A percentile compares a stretch with the other conserved stretches of the same genome.
phyloP scores from a whole-genome alignment of 2,888 invertebrate genomes.

The Ligdia adustata region DNA sequence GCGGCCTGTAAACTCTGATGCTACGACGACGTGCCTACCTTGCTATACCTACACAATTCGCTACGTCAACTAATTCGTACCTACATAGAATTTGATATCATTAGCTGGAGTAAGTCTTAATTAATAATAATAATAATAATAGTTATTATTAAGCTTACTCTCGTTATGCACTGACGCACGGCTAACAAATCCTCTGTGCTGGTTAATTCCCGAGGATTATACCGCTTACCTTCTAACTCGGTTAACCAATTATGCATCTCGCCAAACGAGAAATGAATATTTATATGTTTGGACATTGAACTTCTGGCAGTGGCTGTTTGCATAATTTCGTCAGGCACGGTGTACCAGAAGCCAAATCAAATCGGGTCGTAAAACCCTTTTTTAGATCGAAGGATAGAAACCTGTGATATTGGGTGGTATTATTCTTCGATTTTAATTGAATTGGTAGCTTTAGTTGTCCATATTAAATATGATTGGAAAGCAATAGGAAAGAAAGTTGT shows the following conservation, averaged over 20 bases:
- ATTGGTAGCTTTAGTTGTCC: slow-evolving; percentile 1
- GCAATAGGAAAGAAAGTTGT: not conserved
- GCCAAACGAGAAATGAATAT: slow-evolving; percentile 16
- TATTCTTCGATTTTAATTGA: slow-evolving; percentile 2
- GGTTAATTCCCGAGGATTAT: slow-evolving; percentile 12
- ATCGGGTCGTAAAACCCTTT: slow-evolving; percentile 8
- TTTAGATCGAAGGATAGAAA: slow-evolving; percentile 1
- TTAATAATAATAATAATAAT: no score
- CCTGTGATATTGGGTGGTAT: not conserved
- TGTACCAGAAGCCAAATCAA: not conserved
- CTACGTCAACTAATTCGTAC: no score
- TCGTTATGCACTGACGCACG: no score
- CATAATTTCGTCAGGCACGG: slow-evolving; percentile 9
- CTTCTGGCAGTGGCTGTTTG: slow-evolving; percentile 9
- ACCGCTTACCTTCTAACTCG: slow-evolving; percentile 8
- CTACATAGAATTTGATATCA: no score
- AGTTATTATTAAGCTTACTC: no score
- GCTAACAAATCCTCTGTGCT: slow-evolving; percentile 2
- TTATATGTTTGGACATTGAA: slow-evolving; percentile 14
- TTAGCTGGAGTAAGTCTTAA: no score
- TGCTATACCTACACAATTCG: no score
- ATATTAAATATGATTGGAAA: slow-evolving; percentile 3
- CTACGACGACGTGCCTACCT: no score
- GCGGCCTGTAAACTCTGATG: no score
- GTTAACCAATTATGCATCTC: slow-evolving; percentile 17